Percentiles rank a stretch among this genome's conserved stretches.
These are phyloP conservation scores for Chloromyia formosa DNA, from an alignment of 2,888 invertebrate species.

Conservation along the genomic window DNA sequence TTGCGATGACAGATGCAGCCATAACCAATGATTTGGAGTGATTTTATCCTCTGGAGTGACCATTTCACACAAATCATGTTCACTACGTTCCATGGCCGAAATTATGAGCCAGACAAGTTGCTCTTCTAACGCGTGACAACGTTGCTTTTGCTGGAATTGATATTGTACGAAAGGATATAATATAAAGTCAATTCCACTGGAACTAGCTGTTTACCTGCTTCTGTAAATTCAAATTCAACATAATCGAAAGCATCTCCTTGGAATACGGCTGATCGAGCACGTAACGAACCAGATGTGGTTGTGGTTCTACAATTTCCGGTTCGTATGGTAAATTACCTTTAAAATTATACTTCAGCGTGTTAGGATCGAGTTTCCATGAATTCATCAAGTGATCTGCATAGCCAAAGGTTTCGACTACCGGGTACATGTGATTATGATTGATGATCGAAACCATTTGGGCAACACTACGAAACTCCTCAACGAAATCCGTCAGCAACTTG, in stretches of 20 bases:
- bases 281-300: constrained; percentile 85
- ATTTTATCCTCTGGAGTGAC: constrained; percentile 65
- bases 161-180: background rate
- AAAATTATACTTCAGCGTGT: constrained; percentile 73
- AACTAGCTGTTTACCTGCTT: constrained; percentile 59
- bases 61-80: constrained; percentile 69
- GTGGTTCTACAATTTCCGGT: constrained; percentile 86
- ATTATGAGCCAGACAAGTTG: constrained; percentile 92
- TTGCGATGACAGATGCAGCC: constrained; percentile 94
- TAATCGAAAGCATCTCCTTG: constrained; percentile 94
- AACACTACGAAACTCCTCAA: constrained; percentile 90
- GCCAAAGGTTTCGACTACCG: constrained; percentile 92
- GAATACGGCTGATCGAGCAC: constrained; percentile 95
- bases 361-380: constrained; percentile 92
- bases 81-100: constrained; percentile 90
- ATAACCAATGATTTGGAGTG: constrained; percentile 75
- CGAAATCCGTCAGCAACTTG: constrained; percentile 84
- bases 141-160: constrained; percentile 74
- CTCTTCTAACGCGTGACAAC: constrained; percentile 90
- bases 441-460: constrained; percentile 97
- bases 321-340: constrained; percentile 86
- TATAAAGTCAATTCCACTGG: too few relatives aligned
- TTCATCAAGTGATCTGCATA: constrained; percentile 90
- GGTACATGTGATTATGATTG: constrained; percentile 89
- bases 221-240: constrained; percentile 93